A percentile compares a stretch with the other conserved stretches of the same genome.
These are phyloP conservation scores for Sebastes iracundus DNA, from an alignment of 2,797 vertebrate genomes.

Conservation along the genomic window DNA sequence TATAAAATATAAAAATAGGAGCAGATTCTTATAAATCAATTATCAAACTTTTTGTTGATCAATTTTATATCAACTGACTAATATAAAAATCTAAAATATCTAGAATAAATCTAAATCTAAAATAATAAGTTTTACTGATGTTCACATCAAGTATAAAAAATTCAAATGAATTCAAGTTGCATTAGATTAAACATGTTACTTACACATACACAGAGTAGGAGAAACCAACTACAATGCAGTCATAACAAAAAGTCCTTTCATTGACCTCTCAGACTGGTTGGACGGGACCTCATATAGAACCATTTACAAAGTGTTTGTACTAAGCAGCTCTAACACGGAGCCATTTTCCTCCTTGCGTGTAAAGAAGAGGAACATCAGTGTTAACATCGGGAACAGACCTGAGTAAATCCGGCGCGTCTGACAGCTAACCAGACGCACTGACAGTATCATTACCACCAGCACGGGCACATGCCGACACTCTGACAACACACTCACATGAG, in stretches of 20 bases:
- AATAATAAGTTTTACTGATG: background rate
- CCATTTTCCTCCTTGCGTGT: constrained; percentile 68
- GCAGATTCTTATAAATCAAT: background rate
- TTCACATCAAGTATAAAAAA: background rate
- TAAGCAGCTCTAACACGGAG: constrained; percentile 62
- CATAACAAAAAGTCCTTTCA: constrained; percentile 10
- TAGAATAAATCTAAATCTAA: background rate
- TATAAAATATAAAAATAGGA: background rate
- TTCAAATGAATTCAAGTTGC: background rate
- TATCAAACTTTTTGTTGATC: background rate
- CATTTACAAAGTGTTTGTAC: constrained; percentile 60
- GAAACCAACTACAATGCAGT: background rate
- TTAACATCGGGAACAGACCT: constrained; percentile 78
- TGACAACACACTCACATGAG: constrained; percentile 68
- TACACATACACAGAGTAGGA: background rate
- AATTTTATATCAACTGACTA: background rate
- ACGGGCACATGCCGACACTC: constrained; percentile 63
- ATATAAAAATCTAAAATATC: too few relatives aligned
- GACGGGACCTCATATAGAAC: constrained; percentile 49
- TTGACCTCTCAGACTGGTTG: constrained; percentile 35
- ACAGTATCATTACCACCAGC: constrained; percentile 81
- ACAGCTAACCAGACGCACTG: constrained; percentile 78
- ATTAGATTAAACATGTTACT: background rate
- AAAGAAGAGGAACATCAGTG: constrained; percentile 73
- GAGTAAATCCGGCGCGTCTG: constrained; percentile 71